Evolutionary conservation across 37 sponge, comb jelly and placozoan species (phyloP), one percentile per base, ranked within the genome.

Genomic region (Aplysina aerophoba): DNA sequence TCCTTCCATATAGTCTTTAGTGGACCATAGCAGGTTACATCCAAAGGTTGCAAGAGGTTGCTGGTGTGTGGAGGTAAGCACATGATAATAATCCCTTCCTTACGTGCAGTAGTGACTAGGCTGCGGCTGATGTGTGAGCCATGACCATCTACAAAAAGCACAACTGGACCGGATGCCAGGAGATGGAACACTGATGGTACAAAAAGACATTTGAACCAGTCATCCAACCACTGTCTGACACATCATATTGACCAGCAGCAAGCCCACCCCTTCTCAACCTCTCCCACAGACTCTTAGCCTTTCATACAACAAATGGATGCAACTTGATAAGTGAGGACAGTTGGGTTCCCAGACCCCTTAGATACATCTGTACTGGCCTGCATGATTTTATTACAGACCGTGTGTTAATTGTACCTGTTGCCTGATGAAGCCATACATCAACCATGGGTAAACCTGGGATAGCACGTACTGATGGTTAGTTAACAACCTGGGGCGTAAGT

Each of bases 61-160:
- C 87, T 91, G 20, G 63, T 80, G 81, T 91, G 85, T 36, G 92
- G 88, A 33, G 92, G 92, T 28, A 91, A 53, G 39, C 88, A 91
- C 37, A 91, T 61, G 0, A 88, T 16, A 20, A 83, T 74, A 15
- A 87, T 38, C 31, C 83, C 78, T n/a, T 81, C 72, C 25, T 69
- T 55, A 16, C 75, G 66, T 31, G 91, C 91, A 61, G 33, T 15
- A n/a, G 68, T 68, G 54, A 87, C 80, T 30, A 87, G 31, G 16
- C 36, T 37, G 25, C 74, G 39, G 50, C 72, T 74, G 27, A 88
- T 25, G 61, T n/a, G n/a, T 28, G 85, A 88, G 44, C 83, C 82
- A 81, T 91, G 88, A n/a, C 92, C 92, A 91, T 91, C 92, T 81
- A 91, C 40, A 55, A 91, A n/a, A 27, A 91, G 86, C 6, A 88